phyloP scores from a whole-genome alignment of 2,113 vertebrate species.

The Aphyosemion australe region DNA sequence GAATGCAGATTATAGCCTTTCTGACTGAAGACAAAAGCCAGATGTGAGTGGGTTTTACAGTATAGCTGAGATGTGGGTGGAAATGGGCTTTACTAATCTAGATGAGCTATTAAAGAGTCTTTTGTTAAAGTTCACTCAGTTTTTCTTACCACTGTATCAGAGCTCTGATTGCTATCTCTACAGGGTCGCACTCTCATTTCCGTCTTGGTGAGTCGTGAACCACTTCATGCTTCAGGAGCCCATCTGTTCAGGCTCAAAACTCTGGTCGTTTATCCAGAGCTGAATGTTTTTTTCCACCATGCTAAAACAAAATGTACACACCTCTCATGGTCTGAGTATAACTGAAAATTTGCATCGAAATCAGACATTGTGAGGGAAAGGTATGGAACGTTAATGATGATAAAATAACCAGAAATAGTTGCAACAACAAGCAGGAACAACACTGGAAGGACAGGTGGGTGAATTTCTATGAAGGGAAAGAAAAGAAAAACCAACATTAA shows the following conservation, averaged over 20 bases:
- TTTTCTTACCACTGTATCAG: constrained; percentile 6
- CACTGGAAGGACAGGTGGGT: constrained; percentile 16
- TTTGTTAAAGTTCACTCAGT: constrained; percentile 5
- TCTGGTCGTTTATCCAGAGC: constrained; percentile 2
- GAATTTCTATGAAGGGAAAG: constrained; percentile 8
- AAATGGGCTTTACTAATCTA: constrained; percentile 11
- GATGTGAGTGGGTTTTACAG: constrained; percentile 5
- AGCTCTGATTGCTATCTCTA: constrained; percentile 19
- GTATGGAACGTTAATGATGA: constrained; percentile 22
- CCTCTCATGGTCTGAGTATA: constrained; percentile 2
- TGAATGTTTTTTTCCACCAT: not conserved
- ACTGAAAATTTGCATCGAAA: constrained; percentile 25
- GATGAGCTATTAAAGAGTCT: constrained; percentile 13
- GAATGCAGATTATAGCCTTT: constrained; percentile 7
- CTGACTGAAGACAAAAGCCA: constrained; percentile 6
- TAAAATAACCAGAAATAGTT: not conserved
- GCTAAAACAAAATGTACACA: constrained; percentile 25
- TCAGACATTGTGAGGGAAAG: constrained; percentile 14
- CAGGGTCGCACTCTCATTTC: constrained; percentile 22
- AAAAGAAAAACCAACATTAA: constrained; percentile 6
- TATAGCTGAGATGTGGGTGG: constrained; percentile 6
- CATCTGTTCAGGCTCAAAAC: constrained; percentile 22
- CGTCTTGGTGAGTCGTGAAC: not conserved
- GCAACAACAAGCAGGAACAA: not conserved
- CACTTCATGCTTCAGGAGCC: constrained; percentile 16